Evolutionary conservation across 2,888 invertebrate genomes (phyloP).

Genomic region (Scaptomyza flava): DNA sequence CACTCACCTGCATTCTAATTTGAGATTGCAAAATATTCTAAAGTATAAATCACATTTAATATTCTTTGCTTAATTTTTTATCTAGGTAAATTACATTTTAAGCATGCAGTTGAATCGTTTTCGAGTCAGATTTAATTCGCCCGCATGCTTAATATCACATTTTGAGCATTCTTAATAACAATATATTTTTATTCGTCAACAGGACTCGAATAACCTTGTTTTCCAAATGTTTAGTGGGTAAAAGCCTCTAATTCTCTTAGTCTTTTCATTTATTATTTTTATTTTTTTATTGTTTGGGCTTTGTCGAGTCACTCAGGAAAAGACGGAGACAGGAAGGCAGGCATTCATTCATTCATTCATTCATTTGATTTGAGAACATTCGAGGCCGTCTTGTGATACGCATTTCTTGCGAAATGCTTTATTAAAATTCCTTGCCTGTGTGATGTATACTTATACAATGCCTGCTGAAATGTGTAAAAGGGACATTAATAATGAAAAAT

Average conservation of each 20-base stretch:
- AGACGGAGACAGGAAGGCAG: neutral
- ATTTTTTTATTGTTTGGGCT: conserved; percentile 24
- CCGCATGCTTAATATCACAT: no score
- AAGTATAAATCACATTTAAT: no score
- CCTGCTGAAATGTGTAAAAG: conserved; percentile 12
- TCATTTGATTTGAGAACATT: conserved; percentile 75
- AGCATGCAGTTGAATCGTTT: no score
- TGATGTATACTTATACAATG: conserved; percentile 32
- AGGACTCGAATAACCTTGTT: no score
- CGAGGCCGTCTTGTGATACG: conserved; percentile 49
- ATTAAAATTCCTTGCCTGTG: conserved; percentile 68
- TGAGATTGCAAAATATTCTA: no score
- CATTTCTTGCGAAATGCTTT: conserved; percentile 75
- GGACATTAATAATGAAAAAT: conserved; percentile 44
- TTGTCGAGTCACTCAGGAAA: conserved; percentile 38
- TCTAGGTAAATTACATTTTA: no score
- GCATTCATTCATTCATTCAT: conserved; percentile 50
- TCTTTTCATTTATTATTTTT: conserved; percentile 1
- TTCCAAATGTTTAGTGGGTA: conserved; percentile 6
- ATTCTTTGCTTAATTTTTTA: no score
- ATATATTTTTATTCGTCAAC: no score
- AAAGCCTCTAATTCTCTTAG: conserved; percentile 55
- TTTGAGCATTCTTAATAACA: no score
- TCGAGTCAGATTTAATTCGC: no score
- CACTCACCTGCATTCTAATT: no score